A percentile compares a stretch with the other conserved stretches of the same genome.
These are phyloP conservation scores for Pollachius pollachius DNA, from an alignment of 2,113 vertebrate species.

Conservation along the genomic window DNA sequence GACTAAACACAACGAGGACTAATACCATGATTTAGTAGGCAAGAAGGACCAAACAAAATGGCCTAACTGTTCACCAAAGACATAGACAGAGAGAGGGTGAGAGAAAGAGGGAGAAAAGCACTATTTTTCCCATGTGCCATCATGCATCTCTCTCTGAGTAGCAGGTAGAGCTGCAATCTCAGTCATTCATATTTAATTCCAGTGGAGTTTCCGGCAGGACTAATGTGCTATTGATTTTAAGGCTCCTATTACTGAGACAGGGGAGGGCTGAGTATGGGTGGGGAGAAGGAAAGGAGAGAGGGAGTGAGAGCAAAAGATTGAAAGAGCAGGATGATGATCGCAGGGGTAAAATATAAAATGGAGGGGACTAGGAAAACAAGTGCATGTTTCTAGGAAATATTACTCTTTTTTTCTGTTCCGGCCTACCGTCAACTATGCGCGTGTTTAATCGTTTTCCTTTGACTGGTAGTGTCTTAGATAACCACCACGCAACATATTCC, in stretches of 20 bases:
- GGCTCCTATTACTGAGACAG: slow-evolving; percentile 72
- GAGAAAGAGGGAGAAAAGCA: slow-evolving; percentile 33
- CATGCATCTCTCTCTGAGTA: slow-evolving; percentile 59
- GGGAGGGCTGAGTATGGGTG: slow-evolving; percentile 36
- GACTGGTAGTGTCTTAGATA: slow-evolving; percentile 19
- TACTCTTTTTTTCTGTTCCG: slow-evolving; percentile 25
- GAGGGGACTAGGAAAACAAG: slow-evolving; percentile 25
- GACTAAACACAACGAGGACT: slow-evolving; percentile 30
- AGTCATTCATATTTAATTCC: slow-evolving; percentile 83
- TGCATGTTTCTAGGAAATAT: slow-evolving; percentile 34
- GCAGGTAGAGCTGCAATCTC: slow-evolving; percentile 78
- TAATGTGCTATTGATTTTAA: slow-evolving; percentile 82
- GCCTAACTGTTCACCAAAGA: slow-evolving; percentile 55
- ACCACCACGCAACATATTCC: slow-evolving; percentile 4
- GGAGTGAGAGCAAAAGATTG: slow-evolving; percentile 53
- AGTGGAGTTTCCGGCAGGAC: slow-evolving; percentile 76
- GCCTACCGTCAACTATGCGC: slow-evolving; percentile 9
- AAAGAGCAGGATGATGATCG: slow-evolving; percentile 42
- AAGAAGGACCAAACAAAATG: slow-evolving; percentile 52
- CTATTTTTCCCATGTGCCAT: slow-evolving; percentile 55
- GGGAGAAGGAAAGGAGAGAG: slow-evolving; percentile 24
- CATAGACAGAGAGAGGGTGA: slow-evolving; percentile 33
- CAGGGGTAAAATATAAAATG: slow-evolving; percentile 37
- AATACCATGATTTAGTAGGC: slow-evolving; percentile 28
- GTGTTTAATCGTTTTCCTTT: slow-evolving; percentile 9